Evolutionary conservation across 2,113 vertebrate genomes (phyloP).

Genomic region (Bos indicus): DNA sequence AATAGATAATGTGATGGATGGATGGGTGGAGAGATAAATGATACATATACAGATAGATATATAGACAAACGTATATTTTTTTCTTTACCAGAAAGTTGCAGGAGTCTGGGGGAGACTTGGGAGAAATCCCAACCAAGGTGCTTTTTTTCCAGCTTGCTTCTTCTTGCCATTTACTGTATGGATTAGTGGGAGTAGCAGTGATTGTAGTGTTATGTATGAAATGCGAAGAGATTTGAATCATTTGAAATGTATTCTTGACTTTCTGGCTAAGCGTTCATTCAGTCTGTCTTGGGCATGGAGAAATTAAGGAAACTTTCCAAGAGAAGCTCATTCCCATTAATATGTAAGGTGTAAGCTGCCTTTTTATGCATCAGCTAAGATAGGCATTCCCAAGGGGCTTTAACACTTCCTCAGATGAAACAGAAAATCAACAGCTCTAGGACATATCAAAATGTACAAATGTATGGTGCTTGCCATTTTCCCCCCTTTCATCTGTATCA

Average conservation of each 20-base stretch:
- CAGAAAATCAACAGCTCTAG: neutral
- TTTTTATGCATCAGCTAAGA: rapidly evolving
- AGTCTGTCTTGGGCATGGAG: neutral
- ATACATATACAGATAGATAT: no score
- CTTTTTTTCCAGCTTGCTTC: neutral
- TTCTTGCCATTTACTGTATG: rapidly evolving
- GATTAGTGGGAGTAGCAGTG: neutral
- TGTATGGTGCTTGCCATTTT: rapidly evolving
- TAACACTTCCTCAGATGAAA: neutral
- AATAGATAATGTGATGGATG: neutral
- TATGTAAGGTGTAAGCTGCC: no score
- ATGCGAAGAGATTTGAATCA: neutral
- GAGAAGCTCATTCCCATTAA: neutral
- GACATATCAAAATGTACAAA: rapidly evolving
- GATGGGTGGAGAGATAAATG: neutral
- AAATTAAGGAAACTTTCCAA: neutral
- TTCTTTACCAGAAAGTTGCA: neutral
- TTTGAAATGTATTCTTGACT: neutral
- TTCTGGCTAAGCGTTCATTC: neutral
- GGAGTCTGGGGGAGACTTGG: neutral
- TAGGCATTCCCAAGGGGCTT: neutral
- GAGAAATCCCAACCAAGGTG: neutral
- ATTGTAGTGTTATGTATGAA: neutral
- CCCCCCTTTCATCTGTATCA: neutral
- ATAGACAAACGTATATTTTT: neutral